Percentiles rank a stretch among this genome's conserved stretches.
phyloP scores from a whole-genome alignment of 53 echinoderm and acorn worm genomes.

The Mesocentrotus franciscanus region DNA sequence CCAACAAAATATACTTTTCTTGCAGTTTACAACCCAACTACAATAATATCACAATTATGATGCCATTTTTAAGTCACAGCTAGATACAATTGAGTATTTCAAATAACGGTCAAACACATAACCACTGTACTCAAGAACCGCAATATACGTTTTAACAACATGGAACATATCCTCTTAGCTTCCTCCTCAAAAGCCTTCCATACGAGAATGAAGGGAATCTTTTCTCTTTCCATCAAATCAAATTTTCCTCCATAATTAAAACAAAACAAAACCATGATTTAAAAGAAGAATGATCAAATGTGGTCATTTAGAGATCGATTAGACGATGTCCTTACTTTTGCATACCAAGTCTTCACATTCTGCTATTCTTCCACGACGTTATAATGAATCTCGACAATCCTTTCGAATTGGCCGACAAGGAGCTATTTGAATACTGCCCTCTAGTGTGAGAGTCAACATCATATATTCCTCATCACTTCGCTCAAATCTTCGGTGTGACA shows the following conservation, averaged over 20 bases:
- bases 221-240: no score
- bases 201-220: no score
- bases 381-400: no score
- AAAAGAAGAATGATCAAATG: no score
- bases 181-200: no score
- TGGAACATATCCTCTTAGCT: neutral
- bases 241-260: no score
- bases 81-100: neutral
- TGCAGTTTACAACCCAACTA: neutral
- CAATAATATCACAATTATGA: neutral
- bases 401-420: neutral
- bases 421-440: neutral
- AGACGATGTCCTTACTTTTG: no score
- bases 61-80: neutral
- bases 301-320: no score
- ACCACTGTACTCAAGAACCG: neutral
- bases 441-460: neutral
- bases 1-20: no score
- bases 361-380: no score
- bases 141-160: neutral
- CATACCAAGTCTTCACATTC: no score
- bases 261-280: no score
- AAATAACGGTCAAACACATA: neutral
- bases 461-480: neutral
- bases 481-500: neutral